phyloP scores from a whole-genome alignment of 1,140 invertebrate species.

The Octopus bimaculoides region DNA sequence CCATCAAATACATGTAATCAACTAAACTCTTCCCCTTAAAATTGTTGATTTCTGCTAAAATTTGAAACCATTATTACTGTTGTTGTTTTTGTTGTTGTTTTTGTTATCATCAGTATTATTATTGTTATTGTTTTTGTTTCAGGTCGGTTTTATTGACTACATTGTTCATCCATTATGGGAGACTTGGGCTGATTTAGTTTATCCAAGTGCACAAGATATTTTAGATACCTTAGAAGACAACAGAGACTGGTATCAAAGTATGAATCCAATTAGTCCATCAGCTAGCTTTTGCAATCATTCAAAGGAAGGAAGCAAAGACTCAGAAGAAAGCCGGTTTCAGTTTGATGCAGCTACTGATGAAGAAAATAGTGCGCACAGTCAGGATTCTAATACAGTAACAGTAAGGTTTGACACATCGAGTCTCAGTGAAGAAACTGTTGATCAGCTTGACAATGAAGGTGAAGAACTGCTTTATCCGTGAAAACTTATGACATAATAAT shows the following conservation, averaged over 20 bases:
- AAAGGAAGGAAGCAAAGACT: slow-evolving; percentile 39
- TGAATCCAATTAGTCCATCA: slow-evolving; percentile 64
- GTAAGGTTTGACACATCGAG: background rate
- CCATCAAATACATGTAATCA: no score
- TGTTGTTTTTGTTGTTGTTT: no score
- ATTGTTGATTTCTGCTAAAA: no score
- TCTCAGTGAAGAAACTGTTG: background rate
- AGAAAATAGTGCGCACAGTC: slow-evolving; percentile 30
- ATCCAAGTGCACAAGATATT: slow-evolving; percentile 97
- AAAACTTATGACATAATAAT: no score
- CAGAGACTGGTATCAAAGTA: slow-evolving; percentile 87
- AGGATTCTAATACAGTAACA: slow-evolving; percentile 11
- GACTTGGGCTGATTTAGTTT: slow-evolving; percentile 98
- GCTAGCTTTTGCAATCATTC: slow-evolving; percentile 44
- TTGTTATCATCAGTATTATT: background rate
- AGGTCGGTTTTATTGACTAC: slow-evolving; percentile 99
- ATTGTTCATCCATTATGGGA: slow-evolving; percentile 99
- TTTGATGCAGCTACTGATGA: slow-evolving; percentile 49
- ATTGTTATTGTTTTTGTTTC: slow-evolving; percentile 30
- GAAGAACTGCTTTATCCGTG: background rate
- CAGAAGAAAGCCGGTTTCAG: slow-evolving; percentile 28
- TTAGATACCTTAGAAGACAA: slow-evolving; percentile 97
- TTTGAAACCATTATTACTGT: no score
- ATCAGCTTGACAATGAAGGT: background rate
- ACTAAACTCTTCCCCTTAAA: no score